These are phyloP conservation scores for Sinocyclocheilus anshuiensis DNA, from an alignment of 2,113 vertebrate genomes.

Conservation along the genomic window DNA sequence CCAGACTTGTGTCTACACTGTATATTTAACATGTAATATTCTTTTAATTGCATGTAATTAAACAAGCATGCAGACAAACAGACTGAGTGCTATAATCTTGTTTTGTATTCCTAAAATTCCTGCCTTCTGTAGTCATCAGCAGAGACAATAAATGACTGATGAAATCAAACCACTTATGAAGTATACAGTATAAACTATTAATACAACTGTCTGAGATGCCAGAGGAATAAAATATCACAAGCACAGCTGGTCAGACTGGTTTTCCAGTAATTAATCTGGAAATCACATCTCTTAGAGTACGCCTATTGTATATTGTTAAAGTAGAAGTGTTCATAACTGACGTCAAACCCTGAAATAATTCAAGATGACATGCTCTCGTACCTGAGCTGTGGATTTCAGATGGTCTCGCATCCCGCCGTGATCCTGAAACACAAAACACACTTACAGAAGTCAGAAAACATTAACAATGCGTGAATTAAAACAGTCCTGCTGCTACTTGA, in stretches of 20 bases:
- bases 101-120: not conserved
- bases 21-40: not conserved
- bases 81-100: not conserved
- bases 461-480: not conserved
- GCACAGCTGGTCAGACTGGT: not conserved
- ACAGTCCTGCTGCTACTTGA: not conserved
- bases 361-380: not conserved
- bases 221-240: not conserved
- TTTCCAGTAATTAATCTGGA: not conserved
- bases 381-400: constrained; percentile 12
- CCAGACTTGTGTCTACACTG: not conserved
- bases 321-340: not conserved
- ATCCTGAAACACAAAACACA: not conserved
- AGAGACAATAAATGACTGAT: not conserved
- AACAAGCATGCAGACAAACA: not conserved
- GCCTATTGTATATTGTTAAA: not conserved
- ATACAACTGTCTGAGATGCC: not conserved
- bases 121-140: not conserved
- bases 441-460: not conserved
- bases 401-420: not conserved
- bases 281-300: not conserved
- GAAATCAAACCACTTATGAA: not conserved
- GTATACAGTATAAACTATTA: not conserved
- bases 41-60: not conserved
- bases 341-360: not conserved